These are phyloP conservation scores for Agrotis segetum DNA, from an alignment of 2,888 invertebrate species.

Conservation along the genomic window DNA sequence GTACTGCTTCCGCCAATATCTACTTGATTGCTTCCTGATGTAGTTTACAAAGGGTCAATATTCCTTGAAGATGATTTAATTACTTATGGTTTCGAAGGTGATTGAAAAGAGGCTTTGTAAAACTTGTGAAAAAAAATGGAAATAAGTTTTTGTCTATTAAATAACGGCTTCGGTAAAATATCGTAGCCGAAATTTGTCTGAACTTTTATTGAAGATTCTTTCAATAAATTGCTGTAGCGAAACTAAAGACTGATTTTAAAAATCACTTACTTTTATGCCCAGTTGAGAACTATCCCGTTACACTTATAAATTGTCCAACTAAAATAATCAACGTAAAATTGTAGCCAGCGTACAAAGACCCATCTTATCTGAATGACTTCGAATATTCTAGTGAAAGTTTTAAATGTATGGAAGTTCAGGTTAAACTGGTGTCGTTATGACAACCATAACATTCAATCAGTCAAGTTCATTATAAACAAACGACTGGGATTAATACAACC, in stretches of 20 bases:
- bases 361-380: constrained; percentile 15
- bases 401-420: constrained; percentile 61
- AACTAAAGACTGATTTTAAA: constrained; percentile 43
- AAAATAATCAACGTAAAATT: constrained; percentile 59
- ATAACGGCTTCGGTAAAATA: constrained; percentile 5
- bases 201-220: constrained; percentile 36
- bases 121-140: not conserved
- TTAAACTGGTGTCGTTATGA: constrained; percentile 65
- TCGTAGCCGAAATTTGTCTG: constrained; percentile 4
- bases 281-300: constrained; percentile 55
- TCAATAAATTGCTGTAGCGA: constrained; percentile 34
- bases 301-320: constrained; percentile 52
- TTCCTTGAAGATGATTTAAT: not conserved
- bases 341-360: constrained; percentile 42
- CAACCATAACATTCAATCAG: constrained; percentile 78
- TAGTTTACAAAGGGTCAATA: not conserved
- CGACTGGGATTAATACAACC: constrained; percentile 66
- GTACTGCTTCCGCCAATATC: constrained; percentile 14
- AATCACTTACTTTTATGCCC: constrained; percentile 35
- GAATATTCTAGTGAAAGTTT: constrained; percentile 13
- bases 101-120: not conserved
- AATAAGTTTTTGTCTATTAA: not conserved
- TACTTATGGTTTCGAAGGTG: not conserved
- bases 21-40: not conserved
- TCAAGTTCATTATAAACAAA: constrained; percentile 75